Base-by-base conservation (phyloP, 2,113 vertebrate genomes). In the Onychostoma macrolepis region DNA sequence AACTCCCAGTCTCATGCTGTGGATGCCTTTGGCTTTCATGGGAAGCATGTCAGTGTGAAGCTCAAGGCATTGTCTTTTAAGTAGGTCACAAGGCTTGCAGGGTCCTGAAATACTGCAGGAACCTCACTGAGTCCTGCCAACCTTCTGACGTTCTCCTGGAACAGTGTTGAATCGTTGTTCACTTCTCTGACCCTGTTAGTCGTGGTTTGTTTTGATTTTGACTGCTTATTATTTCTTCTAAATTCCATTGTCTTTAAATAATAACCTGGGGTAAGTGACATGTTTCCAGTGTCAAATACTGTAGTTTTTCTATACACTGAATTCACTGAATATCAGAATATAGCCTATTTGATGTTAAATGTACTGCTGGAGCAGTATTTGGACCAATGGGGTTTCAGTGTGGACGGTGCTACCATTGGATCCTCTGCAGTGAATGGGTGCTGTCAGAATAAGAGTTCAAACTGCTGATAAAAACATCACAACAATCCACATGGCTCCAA, bases 1-100 rank as follows among this genome's bases (percentile, higher is more conserved):
- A 80, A 61, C 21, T 61, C n/a, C n/a, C 61, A 10, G 80, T 45
- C 38, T 81, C 80, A 65, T 65, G 80, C 38, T 81, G 79, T 80
- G 61, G 3, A 38, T 63, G 24, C 67, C n/a, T 65, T 81, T 65
- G 58, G 58, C 2, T 36, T 80, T 74, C 53, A 77, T 58, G 36
- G 38, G 74, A 45, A 86, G 33, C 80, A 75, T 56, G 50, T 80
- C 65, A 79, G 69, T 33, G 30, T 65, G 56, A 78, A n/a, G 56
- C 84, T 30, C 45, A 80, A 48, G 26, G 58, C 33, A 58, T 61
- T 87, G 33, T 65, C 74, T 50, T 86, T 33, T 82, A 81, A 87
- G 48, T 86, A 72, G 88, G 86, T 77, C 84, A 89, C 43, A 63
- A 80, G 74, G 79, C 86, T 67, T 84, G 77, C 53, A 80, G 83